Percentiles rank a stretch among this genome's conserved stretches.
These are phyloP conservation scores for Brachionus koreanus DNA, from an alignment of 1,140 invertebrate species.

Conservation along the genomic window DNA sequence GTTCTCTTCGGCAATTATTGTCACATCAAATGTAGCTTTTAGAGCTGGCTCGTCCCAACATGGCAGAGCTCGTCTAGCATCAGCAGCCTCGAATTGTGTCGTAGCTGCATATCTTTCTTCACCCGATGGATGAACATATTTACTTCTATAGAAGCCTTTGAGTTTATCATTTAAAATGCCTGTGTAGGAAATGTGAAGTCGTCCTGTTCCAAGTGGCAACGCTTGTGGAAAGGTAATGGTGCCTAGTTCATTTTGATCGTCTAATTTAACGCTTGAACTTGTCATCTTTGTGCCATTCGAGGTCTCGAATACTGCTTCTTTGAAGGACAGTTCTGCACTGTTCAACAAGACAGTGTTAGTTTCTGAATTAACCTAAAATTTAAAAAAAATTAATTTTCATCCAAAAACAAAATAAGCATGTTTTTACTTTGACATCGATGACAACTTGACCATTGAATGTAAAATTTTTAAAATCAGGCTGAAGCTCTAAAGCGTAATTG, in stretches of 20 bases:
- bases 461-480: slow-evolving; percentile 20
- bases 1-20: slow-evolving; percentile 69
- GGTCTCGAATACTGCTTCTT: slow-evolving; percentile 1
- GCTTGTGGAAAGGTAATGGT: slow-evolving; percentile 9
- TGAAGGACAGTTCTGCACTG: slow-evolving; percentile 24
- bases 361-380: background rate
- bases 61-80: slow-evolving; percentile 86
- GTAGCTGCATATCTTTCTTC: slow-evolving; percentile 73
- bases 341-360: slow-evolving; percentile 36
- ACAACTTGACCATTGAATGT: slow-evolving; percentile 24
- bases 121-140: slow-evolving; percentile 68
- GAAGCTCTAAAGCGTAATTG: slow-evolving; percentile 18
- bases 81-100: slow-evolving; percentile 83
- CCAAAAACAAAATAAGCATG: background rate
- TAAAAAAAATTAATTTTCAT: background rate
- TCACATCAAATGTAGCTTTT: slow-evolving; percentile 89
- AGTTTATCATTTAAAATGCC: slow-evolving; percentile 87
- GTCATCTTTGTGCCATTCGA: background rate
- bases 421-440: slow-evolving; percentile 29
- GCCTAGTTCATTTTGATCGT: background rate
- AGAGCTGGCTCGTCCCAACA: slow-evolving; percentile 95
- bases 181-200: slow-evolving; percentile 65
- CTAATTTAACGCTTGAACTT: background rate
- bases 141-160: slow-evolving; percentile 87
- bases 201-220: background rate